phyloP scores from a whole-genome alignment of 2,797 vertebrate species.

The Crenuchus spilurus region DNA sequence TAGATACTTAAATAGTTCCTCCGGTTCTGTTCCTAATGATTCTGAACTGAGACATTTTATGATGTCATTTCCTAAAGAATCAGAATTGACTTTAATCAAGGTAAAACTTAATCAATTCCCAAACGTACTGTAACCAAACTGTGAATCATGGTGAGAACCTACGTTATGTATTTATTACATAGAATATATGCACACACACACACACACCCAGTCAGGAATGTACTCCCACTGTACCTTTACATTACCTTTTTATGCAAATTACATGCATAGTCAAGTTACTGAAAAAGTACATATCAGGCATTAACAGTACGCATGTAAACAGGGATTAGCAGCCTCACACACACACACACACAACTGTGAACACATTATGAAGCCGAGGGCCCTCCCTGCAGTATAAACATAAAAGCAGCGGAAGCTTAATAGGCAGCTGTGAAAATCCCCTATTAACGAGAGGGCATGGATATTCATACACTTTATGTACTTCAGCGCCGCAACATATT shows the following conservation, averaged over 20 bases:
- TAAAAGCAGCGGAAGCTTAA: conserved; percentile 59
- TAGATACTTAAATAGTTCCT: too few relatives aligned
- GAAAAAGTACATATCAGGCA: background rate
- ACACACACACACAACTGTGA: conserved; percentile 57
- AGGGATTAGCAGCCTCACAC: background rate
- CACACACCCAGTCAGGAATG: too few relatives aligned
- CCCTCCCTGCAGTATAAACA: conserved; percentile 42
- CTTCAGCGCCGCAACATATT: conserved; percentile 41
- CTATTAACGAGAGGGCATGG: conserved; percentile 73
- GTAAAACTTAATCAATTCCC: too few relatives aligned
- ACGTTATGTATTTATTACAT: too few relatives aligned
- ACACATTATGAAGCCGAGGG: conserved; percentile 59
- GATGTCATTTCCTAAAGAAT: background rate
- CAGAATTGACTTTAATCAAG: background rate
- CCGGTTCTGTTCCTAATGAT: too few relatives aligned
- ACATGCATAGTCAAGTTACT: background rate
- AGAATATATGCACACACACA: too few relatives aligned
- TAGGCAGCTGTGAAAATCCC: conserved; percentile 76
- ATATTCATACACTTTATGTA: conserved; percentile 75
- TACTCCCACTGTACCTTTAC: background rate
- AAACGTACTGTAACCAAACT: too few relatives aligned
- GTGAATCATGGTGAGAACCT: too few relatives aligned
- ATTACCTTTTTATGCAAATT: background rate
- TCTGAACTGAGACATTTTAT: too few relatives aligned
- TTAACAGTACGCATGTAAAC: background rate